Evolutionary conservation across 2,797 vertebrate genomes (phyloP), one percentile per base, ranked within the genome.

Genomic region (Coregonus sp.): DNA sequence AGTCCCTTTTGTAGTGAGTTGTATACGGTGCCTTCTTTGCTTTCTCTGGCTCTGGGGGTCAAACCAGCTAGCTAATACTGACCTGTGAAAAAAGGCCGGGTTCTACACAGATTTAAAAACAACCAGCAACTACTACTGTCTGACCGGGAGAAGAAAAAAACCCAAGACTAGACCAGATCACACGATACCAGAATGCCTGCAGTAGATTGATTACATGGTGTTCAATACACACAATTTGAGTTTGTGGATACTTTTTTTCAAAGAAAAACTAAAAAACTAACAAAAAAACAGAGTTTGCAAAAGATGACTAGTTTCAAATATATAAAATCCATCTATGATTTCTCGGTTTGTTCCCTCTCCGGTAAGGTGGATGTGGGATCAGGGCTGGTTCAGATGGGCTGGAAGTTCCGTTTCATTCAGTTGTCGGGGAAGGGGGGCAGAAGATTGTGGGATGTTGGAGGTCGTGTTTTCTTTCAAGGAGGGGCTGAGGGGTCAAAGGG

Each of bases 261-360:
- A 76, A 73, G 74, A 78, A 78, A 78, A 59, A 40, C 7, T 1
- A 12, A 75, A 16, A 25, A n/a, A n/a, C n/a, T n/a, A n/a, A n/a
- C n/a, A n/a, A n/a, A 75, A 54, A 67, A 72, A 76, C 20, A 54
- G 59, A 59, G 67, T 54, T 54, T 37, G 20, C 81, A 83, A 68
- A 67, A 75, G 37, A 40, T 18, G 56, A 75, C 47, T 9, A 72
- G 47, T 66, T 89, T 85, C 77, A 74, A 88, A 89, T 89, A 82
- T 82, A 84, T 90, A 90, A 93, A 94, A 92, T 82, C 78, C 75
- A 81, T 51, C 76, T 73, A 87, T 61, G 33, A 65, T 74, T 84
- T 84, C 63, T 70, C 40, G 63, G 54, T 89, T 82, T 82, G 67
- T 81, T 83, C 73, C 67, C 47, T 15, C 80, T 77, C 47, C 78